Evolutionary conservation across 2,113 vertebrate genomes (phyloP), one percentile per base, ranked within the genome.

Genomic region (Perca fluviatilis): DNA sequence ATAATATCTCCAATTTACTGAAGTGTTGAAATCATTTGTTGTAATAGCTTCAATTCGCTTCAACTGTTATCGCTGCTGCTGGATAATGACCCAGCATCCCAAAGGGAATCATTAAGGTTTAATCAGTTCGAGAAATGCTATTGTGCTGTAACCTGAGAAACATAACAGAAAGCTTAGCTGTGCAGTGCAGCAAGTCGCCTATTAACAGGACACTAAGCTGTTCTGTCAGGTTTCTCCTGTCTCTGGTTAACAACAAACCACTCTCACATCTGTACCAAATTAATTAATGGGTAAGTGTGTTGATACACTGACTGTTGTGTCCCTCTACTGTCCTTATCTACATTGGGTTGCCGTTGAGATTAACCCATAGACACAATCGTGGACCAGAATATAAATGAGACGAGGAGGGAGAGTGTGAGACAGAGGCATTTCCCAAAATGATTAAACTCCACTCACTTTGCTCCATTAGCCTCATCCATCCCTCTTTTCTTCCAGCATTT

Each of bases 361-460:
- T 62, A 50, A 57, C 57, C 54, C 57, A 74, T 54, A 90, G 82
- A 86, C 40, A 72, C 36, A 58, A 77, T 67, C 50, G 62, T 73
- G 70, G 63, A 71, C 79, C 36, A 49, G 90, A 85, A 89, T 86
- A 77, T 87, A 74, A 85, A 90, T 82, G 58, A 87, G 71, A 64
- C 0, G 1, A 27, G 27, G 50, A 84, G 74, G 53, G 19, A 79
- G 64, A 61, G 16, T 60, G 80, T n/a, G 76, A 82, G 77, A 71
- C 71, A 67, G 74, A 78, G 72, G 50, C 85, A 89, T 86, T 85
- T 84, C 77, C 85, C 77, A 74, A 78, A 88, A 88, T 89, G 84
- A 92, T 86, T 84, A 84, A 92, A 91, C 64, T 86, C 73, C 51
- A 67, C 82, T 92, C 85, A 84, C 79, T 87, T 84, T 84, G 75